Percentiles rank a stretch among this genome's conserved stretches.
Conservation (phyloP, 2,797 vertebrate genomes). For the Epinephelus malabaricus region DNA sequence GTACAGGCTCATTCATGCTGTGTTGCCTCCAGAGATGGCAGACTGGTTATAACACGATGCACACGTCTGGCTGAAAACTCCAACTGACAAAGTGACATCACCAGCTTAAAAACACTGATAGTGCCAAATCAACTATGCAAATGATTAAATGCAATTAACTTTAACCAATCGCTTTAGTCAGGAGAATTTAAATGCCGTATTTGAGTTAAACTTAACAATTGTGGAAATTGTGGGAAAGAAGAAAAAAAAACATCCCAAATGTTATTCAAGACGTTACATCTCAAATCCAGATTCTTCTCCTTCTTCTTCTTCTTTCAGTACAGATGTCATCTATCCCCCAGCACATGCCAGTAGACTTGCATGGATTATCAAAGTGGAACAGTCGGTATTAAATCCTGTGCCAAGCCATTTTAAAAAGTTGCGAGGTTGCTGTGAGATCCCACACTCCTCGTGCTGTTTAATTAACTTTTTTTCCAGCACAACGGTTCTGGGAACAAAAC, state of each 20-base stretch:
- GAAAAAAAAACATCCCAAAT: slow-evolving; percentile 25
- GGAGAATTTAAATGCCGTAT: not conserved
- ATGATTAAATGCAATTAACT: slow-evolving; percentile 30
- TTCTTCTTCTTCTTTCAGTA: not conserved
- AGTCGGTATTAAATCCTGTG: slow-evolving; percentile 67
- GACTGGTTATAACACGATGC: slow-evolving; percentile 49
- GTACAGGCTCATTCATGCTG: slow-evolving; percentile 39
- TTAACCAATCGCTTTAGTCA: not conserved
- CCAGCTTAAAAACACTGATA: slow-evolving; percentile 4
- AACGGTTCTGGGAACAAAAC: slow-evolving; percentile 71
- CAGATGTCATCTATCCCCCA: slow-evolving; percentile 65
- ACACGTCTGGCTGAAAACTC: slow-evolving; percentile 17
- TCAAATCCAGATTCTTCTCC: slow-evolving; percentile 37
- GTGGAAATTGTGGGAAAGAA: not conserved
- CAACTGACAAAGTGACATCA: slow-evolving; percentile 1
- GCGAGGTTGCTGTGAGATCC: slow-evolving; percentile 52
- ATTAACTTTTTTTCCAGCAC: slow-evolving; percentile 75
- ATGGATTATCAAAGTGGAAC: slow-evolving; percentile 72
- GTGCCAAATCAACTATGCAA: not conserved
- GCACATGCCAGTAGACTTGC: slow-evolving; percentile 55
- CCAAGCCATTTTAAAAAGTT: slow-evolving; percentile 65
- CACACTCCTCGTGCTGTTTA: slow-evolving; percentile 68
- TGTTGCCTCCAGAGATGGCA: slow-evolving; percentile 38
- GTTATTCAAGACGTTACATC: slow-evolving; percentile 28
- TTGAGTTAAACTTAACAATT: slow-evolving; percentile 14